phyloP scores from a whole-genome alignment of 2,113 vertebrate genomes.

The Oryzias javanicus region DNA sequence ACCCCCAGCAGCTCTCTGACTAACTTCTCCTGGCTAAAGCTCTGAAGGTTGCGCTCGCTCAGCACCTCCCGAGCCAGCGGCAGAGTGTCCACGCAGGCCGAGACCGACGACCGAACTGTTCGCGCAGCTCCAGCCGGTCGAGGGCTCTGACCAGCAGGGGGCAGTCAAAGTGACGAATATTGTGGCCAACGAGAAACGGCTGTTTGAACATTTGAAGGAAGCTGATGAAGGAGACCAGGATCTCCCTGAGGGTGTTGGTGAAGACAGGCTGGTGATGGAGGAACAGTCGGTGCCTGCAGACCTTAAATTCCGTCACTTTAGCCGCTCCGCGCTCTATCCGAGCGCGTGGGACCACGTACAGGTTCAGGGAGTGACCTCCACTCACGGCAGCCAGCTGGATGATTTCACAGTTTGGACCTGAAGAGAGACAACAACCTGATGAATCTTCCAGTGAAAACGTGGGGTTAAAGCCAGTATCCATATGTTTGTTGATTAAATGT shows the following conservation, averaged over 20 bases:
- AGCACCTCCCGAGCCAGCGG: slow-evolving; percentile 64
- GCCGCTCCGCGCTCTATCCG: slow-evolving; percentile 59
- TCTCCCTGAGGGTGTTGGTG: slow-evolving; percentile 66
- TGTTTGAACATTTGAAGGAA: slow-evolving; percentile 64
- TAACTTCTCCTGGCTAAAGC: slow-evolving; percentile 69
- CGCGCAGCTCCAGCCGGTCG: slow-evolving; percentile 52
- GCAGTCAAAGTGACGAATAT: slow-evolving; percentile 72
- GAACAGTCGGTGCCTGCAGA: slow-evolving; percentile 57
- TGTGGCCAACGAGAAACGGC: slow-evolving; percentile 70
- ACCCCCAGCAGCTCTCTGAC: slow-evolving; percentile 64
- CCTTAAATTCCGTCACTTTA: slow-evolving; percentile 66
- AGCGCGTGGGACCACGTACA: slow-evolving; percentile 63
- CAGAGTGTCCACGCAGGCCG: slow-evolving; percentile 70
- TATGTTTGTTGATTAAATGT: no score
- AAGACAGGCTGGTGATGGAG: slow-evolving; percentile 52
- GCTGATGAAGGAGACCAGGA: slow-evolving; percentile 68
- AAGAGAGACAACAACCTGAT: background rate
- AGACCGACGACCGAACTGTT: slow-evolving; percentile 48
- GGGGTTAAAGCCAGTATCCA: no score
- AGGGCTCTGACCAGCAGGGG: slow-evolving; percentile 56
- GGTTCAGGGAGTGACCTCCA: slow-evolving; percentile 66
- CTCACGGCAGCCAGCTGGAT: slow-evolving; percentile 76
- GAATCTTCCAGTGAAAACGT: no score
- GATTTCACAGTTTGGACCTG: slow-evolving; percentile 68
- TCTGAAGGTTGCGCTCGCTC: slow-evolving; percentile 40